Percentiles rank a stretch among this genome's conserved stretches.
Evolutionary conservation across 2,113 vertebrate species (phyloP).

Genomic region (Bujurquina vittata): DNA sequence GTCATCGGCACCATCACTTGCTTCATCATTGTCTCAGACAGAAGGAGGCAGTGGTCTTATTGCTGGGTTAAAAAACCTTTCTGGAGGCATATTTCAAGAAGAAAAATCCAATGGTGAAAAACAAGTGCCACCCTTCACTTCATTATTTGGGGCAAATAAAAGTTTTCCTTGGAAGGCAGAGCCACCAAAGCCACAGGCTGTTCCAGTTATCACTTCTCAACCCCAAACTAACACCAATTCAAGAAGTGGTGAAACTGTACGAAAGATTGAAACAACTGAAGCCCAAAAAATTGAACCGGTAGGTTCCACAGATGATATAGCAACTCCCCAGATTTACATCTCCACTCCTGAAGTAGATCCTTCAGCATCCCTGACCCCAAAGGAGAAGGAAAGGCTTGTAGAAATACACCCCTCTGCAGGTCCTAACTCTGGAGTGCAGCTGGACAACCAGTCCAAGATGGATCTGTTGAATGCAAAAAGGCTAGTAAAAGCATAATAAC

Average conservation of each 20-base stretch:
- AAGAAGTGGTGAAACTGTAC: constrained; percentile 44
- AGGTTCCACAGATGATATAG: constrained; percentile 66
- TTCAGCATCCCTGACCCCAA: constrained; percentile 70
- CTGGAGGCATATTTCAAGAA: constrained; percentile 87
- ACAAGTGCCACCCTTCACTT: constrained; percentile 68
- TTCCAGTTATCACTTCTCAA: constrained; percentile 70
- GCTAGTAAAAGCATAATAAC: constrained; percentile 97
- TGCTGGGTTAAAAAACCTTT: constrained; percentile 88
- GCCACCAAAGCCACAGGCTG: constrained; percentile 62
- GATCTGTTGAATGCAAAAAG: constrained; percentile 88
- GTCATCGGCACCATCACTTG: constrained; percentile 73
- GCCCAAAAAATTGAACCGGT: constrained; percentile 57
- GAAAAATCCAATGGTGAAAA: constrained; percentile 71
- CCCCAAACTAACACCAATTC: constrained; percentile 69
- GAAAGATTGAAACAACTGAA: constrained; percentile 58
- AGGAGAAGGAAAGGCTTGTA: constrained; percentile 71
- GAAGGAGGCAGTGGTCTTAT: constrained; percentile 81
- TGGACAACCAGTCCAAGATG: constrained; percentile 76
- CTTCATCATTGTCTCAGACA: constrained; percentile 64
- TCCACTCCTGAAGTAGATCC: constrained; percentile 67
- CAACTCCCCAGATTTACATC: constrained; percentile 69
- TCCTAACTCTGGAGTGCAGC: constrained; percentile 70
- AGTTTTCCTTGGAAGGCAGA: constrained; percentile 85
- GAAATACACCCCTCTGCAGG: constrained; percentile 69
- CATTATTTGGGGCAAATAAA: constrained; percentile 85